phyloP scores from a whole-genome alignment of 2,797 vertebrate genomes.

The Danio jaintianensis region DNA sequence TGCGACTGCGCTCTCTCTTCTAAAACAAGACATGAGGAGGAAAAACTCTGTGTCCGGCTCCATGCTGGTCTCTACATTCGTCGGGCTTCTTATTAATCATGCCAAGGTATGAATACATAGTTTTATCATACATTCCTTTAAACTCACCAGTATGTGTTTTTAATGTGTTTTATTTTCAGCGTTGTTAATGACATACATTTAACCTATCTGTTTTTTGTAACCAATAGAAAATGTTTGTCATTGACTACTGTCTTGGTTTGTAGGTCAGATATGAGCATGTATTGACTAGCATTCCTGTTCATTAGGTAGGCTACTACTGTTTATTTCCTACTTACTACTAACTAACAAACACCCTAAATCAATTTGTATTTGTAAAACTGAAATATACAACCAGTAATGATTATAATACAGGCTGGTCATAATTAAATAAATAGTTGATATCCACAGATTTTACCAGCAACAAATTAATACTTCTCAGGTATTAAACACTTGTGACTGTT shows the following conservation, averaged over 20 bases:
- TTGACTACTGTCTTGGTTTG: not conserved
- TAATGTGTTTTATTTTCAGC: not conserved
- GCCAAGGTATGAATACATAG: slow-evolving; percentile 83
- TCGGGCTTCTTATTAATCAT: slow-evolving; percentile 92
- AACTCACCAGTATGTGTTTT: not conserved
- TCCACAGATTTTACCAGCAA: not conserved
- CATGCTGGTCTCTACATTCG: slow-evolving; percentile 88
- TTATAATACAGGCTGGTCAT: not conserved
- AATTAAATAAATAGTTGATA: not conserved
- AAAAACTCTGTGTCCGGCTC: slow-evolving; percentile 84
- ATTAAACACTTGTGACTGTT: not conserved
- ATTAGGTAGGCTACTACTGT: not conserved
- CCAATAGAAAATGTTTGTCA: no score
- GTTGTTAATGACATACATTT: not conserved
- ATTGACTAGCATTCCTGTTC: not conserved
- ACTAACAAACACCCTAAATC: not conserved
- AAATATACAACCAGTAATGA: not conserved
- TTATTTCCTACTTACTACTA: not conserved
- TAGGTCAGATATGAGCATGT: not conserved
- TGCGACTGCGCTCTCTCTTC: slow-evolving; percentile 79
- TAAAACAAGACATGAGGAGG: slow-evolving; percentile 83
- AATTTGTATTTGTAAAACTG: not conserved
- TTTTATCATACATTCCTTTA: not conserved
- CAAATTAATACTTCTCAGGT: not conserved
- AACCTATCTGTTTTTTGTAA: not conserved